Conservation (phyloP, 2,113 vertebrate species). For the Cyanocitta stelleri region DNA sequence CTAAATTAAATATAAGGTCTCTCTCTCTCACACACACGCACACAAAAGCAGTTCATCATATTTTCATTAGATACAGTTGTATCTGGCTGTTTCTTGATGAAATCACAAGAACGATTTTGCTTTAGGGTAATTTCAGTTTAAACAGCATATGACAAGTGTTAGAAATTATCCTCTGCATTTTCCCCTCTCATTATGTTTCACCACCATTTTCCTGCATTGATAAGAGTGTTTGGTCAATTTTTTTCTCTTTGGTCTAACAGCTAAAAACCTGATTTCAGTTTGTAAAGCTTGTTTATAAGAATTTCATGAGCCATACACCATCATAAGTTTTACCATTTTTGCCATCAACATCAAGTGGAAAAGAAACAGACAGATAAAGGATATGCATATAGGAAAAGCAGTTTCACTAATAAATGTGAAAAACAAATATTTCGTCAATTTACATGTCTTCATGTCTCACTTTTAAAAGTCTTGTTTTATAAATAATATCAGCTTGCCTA, state of each 20-base stretch:
- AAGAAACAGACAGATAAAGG: neutral
- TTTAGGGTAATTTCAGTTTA: neutral
- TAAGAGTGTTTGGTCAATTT: neutral
- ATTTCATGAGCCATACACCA: neutral
- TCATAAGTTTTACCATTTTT: neutral
- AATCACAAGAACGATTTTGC: neutral
- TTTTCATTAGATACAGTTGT: neutral
- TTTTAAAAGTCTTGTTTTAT: neutral
- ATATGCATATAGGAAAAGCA: neutral
- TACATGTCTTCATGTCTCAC: neutral
- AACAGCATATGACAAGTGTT: neutral
- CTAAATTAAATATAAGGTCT: neutral
- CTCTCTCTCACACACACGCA: neutral
- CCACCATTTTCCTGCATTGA: neutral
- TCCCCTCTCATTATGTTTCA: neutral
- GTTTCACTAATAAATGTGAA: neutral
- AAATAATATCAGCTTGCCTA: neutral
- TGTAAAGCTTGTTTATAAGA: neutral
- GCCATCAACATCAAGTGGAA: neutral
- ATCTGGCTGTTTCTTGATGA: neutral
- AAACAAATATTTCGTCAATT: neutral
- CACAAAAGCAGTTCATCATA: neutral
- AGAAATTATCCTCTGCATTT: neutral
- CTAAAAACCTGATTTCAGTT: neutral
- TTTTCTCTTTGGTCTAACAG: neutral